Percentiles rank a stretch among this genome's conserved stretches.
phyloP scores from a whole-genome alignment of 2,113 vertebrate species.

The Sakesphorus luctuosus region DNA sequence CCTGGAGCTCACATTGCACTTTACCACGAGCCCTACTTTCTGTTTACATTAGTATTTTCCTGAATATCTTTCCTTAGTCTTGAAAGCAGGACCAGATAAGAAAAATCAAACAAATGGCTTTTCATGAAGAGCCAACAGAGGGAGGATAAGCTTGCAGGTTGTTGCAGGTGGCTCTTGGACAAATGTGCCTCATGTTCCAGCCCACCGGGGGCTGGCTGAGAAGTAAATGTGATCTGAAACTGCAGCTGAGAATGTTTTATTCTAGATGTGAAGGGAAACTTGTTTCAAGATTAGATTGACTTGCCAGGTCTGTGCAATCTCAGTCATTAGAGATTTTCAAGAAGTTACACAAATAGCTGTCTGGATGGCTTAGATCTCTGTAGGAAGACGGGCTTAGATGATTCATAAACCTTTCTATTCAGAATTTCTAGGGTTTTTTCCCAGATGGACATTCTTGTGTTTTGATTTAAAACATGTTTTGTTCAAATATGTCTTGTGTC shows the following conservation, averaged over 20 bases:
- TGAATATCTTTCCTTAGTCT: not conserved
- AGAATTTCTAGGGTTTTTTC: not conserved
- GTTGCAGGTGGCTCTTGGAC: not conserved
- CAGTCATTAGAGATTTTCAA: not conserved
- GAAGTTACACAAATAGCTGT: not conserved
- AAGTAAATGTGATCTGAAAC: not conserved
- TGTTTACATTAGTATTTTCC: not conserved
- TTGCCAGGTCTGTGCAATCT: not conserved
- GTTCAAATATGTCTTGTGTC: not conserved
- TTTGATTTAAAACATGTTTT: not conserved
- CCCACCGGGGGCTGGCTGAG: not conserved
- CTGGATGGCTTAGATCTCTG: not conserved
- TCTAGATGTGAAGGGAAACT: not conserved
- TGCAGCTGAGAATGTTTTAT: not conserved
- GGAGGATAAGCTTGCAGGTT: rapidly evolving
- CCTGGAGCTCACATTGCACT: rapidly evolving
- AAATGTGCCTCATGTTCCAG: rapidly evolving
- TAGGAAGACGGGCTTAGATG: not conserved
- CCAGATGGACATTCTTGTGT: not conserved
- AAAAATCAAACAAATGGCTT: not conserved
- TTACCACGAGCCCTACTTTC: not conserved
- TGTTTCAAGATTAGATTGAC: not conserved
- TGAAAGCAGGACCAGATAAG: not conserved
- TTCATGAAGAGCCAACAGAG: not conserved
- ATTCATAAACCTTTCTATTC: not conserved